Evolutionary conservation across 2,113 vertebrate genomes (phyloP).

Genomic region (Ammodytes marinus): DNA sequence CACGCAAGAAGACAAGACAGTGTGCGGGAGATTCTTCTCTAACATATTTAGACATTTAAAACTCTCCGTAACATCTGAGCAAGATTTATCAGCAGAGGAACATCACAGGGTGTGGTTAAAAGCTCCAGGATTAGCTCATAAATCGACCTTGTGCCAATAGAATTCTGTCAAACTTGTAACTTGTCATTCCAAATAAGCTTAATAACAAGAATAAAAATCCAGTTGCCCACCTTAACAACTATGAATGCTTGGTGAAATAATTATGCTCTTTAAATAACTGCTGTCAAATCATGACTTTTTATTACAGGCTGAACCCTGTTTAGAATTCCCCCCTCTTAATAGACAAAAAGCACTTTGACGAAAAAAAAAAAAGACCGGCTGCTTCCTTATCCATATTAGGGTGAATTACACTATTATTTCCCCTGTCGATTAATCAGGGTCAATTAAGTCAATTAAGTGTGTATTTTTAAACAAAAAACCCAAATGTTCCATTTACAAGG

Average conservation of each 20-base stretch:
- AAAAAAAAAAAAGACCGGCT: too few species aligned
- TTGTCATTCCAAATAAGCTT: too few species aligned
- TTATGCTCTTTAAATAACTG: not conserved
- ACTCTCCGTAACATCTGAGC: not conserved
- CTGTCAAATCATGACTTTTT: not conserved
- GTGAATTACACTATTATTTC: too few species aligned
- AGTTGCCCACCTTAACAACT: not conserved
- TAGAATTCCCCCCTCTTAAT: not conserved
- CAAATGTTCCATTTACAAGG: too few species aligned
- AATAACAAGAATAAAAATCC: not conserved
- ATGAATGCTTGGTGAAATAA: not conserved
- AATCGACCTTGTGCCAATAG: not conserved
- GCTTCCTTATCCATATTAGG: too few species aligned
- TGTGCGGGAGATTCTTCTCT: too few species aligned
- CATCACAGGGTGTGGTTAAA: not conserved
- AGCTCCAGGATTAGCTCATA: not conserved
- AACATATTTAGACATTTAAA: too few species aligned
- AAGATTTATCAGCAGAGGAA: not conserved
- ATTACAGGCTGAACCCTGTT: not conserved
- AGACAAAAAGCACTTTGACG: not conserved
- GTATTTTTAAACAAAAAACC: too few species aligned
- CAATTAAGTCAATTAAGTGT: too few species aligned
- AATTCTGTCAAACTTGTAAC: not conserved
- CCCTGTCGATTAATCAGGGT: too few species aligned
- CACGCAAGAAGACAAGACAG: too few species aligned